These are phyloP conservation scores for Brachionus plicatilis DNA, from an alignment of 1,140 invertebrate species.

Conservation along the genomic window DNA sequence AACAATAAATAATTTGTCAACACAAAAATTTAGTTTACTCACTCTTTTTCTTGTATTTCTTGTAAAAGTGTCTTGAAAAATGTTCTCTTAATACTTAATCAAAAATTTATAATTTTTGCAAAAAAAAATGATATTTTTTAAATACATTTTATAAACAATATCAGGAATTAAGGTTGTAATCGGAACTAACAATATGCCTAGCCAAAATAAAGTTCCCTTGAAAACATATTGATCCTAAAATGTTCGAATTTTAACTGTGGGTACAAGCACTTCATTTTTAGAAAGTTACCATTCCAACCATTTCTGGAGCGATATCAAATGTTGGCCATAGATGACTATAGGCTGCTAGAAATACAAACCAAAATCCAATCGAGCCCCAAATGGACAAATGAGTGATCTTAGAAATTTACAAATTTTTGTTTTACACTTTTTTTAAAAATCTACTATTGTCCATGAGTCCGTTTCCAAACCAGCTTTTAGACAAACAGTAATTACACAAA, in stretches of 20 bases:
- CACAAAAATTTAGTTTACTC: slow-evolving; percentile 56
- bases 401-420: background rate
- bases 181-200: slow-evolving; percentile 82
- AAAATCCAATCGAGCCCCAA: slow-evolving; percentile 87
- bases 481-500: slow-evolving; percentile 93
- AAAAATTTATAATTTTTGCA: slow-evolving; percentile 41
- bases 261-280: slow-evolving; percentile 55
- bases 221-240: slow-evolving; percentile 41
- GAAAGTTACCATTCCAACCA: slow-evolving; percentile 84
- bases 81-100: slow-evolving; percentile 69
- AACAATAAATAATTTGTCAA: slow-evolving; percentile 62
- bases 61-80: slow-evolving; percentile 79
- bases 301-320: slow-evolving; percentile 69
- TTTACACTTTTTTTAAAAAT: background rate
- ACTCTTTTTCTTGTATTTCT: slow-evolving; percentile 79
- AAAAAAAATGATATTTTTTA: background rate
- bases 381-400: slow-evolving; percentile 71
- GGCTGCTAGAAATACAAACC: slow-evolving; percentile 84
- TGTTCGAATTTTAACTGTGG: background rate
- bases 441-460: slow-evolving; percentile 76
- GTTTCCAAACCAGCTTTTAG: slow-evolving; percentile 92
- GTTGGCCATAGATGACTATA: slow-evolving; percentile 87
- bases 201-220: slow-evolving; percentile 74
- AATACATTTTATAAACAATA: slow-evolving; percentile 58
- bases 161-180: slow-evolving; percentile 77